Base-by-base conservation (phyloP, 2,797 vertebrate species). In the Garrulus glandarius region DNA sequence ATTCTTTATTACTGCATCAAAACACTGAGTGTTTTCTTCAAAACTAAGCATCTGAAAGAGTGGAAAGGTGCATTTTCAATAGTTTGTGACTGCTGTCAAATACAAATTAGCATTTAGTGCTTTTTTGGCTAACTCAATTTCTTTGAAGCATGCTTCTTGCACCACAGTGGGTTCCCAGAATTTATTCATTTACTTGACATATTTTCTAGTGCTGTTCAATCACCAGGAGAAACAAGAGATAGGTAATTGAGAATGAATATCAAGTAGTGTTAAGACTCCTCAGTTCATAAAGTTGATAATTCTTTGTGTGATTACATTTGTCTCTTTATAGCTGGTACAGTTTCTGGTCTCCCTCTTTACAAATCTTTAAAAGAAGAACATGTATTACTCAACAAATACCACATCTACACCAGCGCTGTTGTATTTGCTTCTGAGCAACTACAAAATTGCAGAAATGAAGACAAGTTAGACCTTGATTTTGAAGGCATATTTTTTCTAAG, bases 1-100 rank as follows among this genome's bases (percentile, higher is more conserved):
- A 91, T 95, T 97, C 92, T 98, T 99, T 98, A 98, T 98, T 98
- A 98, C 96, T 92, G 92, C 95, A 98, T 98, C 98, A 98, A 98
- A 98, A 97, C 95, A 93, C 93, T 94, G 94, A 98, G 97, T 98
- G 97, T 95, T 98, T 97, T 98, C 97, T 98, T 97, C 98, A 98
- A 97, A 98, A 98, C 98, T 98, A 98, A 99, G 98, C 96, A 98
- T 98, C 96, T 97, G 91, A 96, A 97, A 98, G 95, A 97, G 91
- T 96, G 77, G 87, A 97, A 95, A 96, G 97, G 97, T 97, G 96
- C 95, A 96, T 96, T 98, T 97, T 98, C 98, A 95, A 94, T 94
- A 98, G 98, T 97, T 87, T 97, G 96, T 97, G 94, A 87, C 94
- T 97, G 88, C 97, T 98, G 97, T 98, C 97, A 98, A 96, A 97